These are phyloP conservation scores for Scaptomyza graminum DNA, from an alignment of 1,140 invertebrate species.

Conservation along the genomic window DNA sequence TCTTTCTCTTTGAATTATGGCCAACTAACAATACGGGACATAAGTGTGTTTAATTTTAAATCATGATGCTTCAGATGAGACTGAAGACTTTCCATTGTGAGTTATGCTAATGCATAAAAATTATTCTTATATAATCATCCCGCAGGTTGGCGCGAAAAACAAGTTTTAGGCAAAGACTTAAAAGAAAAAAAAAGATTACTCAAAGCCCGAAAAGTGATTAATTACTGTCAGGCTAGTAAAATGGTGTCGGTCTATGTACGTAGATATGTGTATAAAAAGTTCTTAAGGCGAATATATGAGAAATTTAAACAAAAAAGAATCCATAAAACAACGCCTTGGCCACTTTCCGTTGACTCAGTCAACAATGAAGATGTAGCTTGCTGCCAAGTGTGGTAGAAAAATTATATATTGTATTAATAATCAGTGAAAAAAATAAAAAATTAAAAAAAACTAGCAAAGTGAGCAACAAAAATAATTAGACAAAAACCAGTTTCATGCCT, in stretches of 20 bases:
- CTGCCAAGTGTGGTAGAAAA: constrained; percentile 49
- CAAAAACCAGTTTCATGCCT: constrained; percentile 70
- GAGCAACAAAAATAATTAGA: constrained; percentile 71
- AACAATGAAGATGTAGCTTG: not conserved
- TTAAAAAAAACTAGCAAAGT: constrained; percentile 37
- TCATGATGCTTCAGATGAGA: constrained; percentile 47
- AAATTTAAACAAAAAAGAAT: constrained; percentile 33
- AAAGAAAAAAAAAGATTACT: constrained; percentile 20
- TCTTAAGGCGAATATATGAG: constrained; percentile 37
- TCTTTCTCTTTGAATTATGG: not conserved
- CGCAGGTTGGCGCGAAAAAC: constrained; percentile 37
- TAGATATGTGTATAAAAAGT: constrained; percentile 51
- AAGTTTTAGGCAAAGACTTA: constrained; percentile 50
- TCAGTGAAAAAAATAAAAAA: constrained; percentile 48
- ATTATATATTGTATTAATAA: constrained; percentile 53
- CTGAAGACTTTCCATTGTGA: constrained; percentile 48
- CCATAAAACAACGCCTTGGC: constrained; percentile 4
- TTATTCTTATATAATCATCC: constrained; percentile 63
- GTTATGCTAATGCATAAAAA: constrained; percentile 52
- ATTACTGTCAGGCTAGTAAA: constrained; percentile 72
- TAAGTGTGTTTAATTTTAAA: constrained; percentile 65
- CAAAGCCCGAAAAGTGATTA: constrained; percentile 59
- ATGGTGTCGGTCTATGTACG: constrained; percentile 27
- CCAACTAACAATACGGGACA: constrained; percentile 2
- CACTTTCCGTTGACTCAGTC: constrained; percentile 28